Percentiles rank a stretch among this genome's conserved stretches.
Conservation (phyloP, 2,113 vertebrate genomes). For the Melanostigma gelatinosum region DNA sequence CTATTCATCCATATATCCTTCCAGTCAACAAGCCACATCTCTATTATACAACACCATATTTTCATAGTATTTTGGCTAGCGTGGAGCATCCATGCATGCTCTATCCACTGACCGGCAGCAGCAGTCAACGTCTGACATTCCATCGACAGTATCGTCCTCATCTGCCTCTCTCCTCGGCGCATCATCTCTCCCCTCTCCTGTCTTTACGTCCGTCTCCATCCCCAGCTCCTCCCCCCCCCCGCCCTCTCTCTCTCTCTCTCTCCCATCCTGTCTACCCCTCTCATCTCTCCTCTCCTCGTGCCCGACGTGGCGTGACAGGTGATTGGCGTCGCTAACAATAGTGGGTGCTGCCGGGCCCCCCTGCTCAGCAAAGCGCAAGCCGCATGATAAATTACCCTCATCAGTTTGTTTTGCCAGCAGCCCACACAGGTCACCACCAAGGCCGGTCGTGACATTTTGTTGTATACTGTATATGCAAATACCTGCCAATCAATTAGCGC, state of each 20-base stretch:
- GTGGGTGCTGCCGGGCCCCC: constrained; percentile 49
- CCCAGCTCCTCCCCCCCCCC: constrained; percentile 11
- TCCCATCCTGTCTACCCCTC: constrained; percentile 24
- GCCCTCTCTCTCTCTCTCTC: constrained; percentile 13
- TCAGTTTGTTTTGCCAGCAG: constrained; percentile 85
- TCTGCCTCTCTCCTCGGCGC: constrained; percentile 10
- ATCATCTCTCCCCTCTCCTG: constrained; percentile 21
- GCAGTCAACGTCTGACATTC: constrained; percentile 28
- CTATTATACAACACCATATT: background rate
- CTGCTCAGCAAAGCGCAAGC: constrained; percentile 65
- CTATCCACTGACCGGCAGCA: background rate
- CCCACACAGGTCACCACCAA: constrained; percentile 81
- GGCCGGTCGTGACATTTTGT: constrained; percentile 83
- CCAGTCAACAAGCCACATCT: background rate
- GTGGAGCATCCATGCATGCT: background rate
- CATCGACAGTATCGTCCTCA: background rate
- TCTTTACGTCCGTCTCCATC: constrained; percentile 34
- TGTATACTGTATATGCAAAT: constrained; percentile 87
- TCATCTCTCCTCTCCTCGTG: constrained; percentile 38
- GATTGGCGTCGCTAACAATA: constrained; percentile 82
- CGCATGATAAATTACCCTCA: constrained; percentile 86
- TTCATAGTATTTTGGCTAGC: background rate
- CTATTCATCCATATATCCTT: background rate
- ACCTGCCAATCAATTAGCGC: constrained; percentile 85
- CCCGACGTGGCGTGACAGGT: constrained; percentile 78